Evolutionary conservation across 2,113 vertebrate species (phyloP), one percentile per base, ranked within the genome.

Genomic region (Donacobius atricapilla): DNA sequence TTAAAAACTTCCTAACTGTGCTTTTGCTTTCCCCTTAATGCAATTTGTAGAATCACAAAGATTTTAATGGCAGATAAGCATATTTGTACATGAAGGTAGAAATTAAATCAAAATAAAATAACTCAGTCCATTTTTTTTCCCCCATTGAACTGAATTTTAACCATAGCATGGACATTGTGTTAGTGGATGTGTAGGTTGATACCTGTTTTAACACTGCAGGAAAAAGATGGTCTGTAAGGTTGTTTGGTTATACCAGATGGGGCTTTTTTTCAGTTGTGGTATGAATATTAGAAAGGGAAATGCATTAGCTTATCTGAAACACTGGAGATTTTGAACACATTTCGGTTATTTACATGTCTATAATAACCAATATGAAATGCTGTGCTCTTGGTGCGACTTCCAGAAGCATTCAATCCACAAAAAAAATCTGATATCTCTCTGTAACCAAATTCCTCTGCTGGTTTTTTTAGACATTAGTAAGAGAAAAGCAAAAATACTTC

Each of bases 241-340:
- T 51, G 17, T n/a, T 39, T 54, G 35, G 3, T 14, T 31, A 35
- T 28, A 40, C 3, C 5, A 30, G 7, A 31, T 37, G 2, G 15
- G 4, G 0, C 7, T 76, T 57, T 16, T 16, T 82, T 42, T 13
- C 8, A 61, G 3, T 1, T 11, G 1, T 47, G 21, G 11, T 37
- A 2, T 31, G 30, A 79, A 56, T 75, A 70, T 65, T 61, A 60
- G 11, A 92, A 65, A 51, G 7, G 6, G 5, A 9, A 47, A 39
- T 73, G 25, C 13, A 30, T 40, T 21, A 51, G 9, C 7, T 9
- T 15, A 8, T 88, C 17, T 80, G 51, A 87, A 71, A 80, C 24
- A 22, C 22, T 75, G 17, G 24, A 56, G 25, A 24, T 27, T 44
- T 89, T 73, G 22, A 48, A 45, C 5, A 33, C 15, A 9, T 39